Evolutionary conservation across 1,140 invertebrate species (phyloP), one percentile per base, ranked within the genome.

Genomic region (Rhopalosiphum padi): DNA sequence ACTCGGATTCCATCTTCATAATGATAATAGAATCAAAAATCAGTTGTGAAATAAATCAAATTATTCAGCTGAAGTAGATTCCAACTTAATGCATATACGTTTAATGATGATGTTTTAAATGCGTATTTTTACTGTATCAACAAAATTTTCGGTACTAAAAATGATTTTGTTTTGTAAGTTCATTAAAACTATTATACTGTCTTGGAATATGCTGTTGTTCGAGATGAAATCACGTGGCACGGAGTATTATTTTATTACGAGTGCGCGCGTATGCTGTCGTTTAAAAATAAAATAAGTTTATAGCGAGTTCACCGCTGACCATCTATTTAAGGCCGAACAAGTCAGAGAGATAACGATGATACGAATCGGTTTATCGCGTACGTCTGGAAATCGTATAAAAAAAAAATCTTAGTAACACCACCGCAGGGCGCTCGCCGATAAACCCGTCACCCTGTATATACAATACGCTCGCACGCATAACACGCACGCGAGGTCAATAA

Each of bases 21-120:
- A 89, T 53, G 48, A 53, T 53, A 89, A 89, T 89, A 89, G n/a
- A 51, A 53, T 89, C 48, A 53, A 89, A 53, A 53, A 53, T 53
- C 48, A 89, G n/a, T 53, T 23, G 48, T 89, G 7, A 53, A 89
- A 1, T 5, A 53, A 89, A 89, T 88, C 43, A n/a, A 88, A n/a
- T 88, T 48, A 48, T 88, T 88, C 30, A 88, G 43, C 30, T 48
- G 15, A 88, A 48, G 46, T 41, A 53, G 2, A 53, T 53, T 89
- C n/a, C 3, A 53, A 89, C 48, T 88, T 86, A 2, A 9, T 43
- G 9, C 37, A 86, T 83, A 41, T 41, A 86, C 30, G 23, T 41
- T 43, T 30, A 86, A 86, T 43, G 22, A 43, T 43, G 41, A 9
- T 41, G 83, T 25, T 86, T 86, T 86, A 41, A 41, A 86, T 82